Conservation (phyloP, 2,113 vertebrate genomes). For the Xenus cinereus region DNA sequence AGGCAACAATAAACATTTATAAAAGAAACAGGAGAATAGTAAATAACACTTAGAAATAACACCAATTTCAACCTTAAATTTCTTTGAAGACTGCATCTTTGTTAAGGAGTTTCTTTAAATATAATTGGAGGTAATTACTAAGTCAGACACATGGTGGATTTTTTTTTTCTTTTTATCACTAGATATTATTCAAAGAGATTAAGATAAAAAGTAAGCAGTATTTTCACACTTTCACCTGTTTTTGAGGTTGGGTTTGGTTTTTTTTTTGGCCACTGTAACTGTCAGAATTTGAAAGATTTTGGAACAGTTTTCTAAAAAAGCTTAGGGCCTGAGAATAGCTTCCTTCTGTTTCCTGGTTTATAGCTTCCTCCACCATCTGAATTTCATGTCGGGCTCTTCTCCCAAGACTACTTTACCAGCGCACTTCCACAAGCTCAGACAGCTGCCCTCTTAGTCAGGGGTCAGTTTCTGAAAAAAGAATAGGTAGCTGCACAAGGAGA, state of each 20-base stretch:
- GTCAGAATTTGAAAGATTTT: background rate
- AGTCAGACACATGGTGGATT: background rate
- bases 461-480: background rate
- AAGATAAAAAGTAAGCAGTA: background rate
- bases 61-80: background rate
- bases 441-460: background rate
- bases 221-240: background rate
- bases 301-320: background rate
- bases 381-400: background rate
- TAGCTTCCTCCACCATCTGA: background rate
- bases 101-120: background rate
- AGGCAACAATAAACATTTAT: background rate
- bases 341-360: background rate
- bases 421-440: background rate
- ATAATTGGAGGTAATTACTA: background rate
- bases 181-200: background rate
- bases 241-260: background rate
- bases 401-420: background rate
- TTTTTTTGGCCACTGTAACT: background rate
- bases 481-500: background rate
- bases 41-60: background rate
- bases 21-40: background rate
- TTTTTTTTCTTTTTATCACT: background rate
- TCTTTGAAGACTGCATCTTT: background rate
- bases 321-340: background rate